A percentile compares a stretch with the other conserved stretches of the same genome.
These are phyloP conservation scores for Drosophila ananassae DNA, from an alignment of 1,140 invertebrate species.

Conservation along the genomic window DNA sequence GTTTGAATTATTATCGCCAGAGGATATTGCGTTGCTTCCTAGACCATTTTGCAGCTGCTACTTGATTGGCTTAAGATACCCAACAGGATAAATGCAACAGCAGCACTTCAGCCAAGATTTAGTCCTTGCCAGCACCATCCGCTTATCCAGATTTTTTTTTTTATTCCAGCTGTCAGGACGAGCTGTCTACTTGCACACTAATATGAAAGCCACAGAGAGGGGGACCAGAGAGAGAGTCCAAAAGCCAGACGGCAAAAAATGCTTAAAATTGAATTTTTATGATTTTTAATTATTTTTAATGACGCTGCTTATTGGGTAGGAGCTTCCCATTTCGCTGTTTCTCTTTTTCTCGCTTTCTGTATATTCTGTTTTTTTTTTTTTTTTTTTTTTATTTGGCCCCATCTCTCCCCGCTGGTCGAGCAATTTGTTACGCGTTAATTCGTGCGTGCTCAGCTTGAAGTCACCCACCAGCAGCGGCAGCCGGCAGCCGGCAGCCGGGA, in stretches of 20 bases:
- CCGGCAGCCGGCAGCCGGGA: neutral
- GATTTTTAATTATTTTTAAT: conserved; percentile 84
- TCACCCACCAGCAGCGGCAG: conserved; percentile 17
- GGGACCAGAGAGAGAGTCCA: neutral
- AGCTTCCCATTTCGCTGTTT: conserved; percentile 14
- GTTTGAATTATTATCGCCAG: conserved; percentile 72
- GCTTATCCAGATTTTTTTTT: conserved; percentile 26
- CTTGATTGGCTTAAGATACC: conserved; percentile 61
- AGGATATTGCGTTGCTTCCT: conserved; percentile 73
- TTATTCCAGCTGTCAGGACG: conserved; percentile 61
- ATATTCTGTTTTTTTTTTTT: neutral
- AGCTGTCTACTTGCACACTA: conserved; percentile 49
- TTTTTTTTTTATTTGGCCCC: neutral
- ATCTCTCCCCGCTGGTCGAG: conserved; percentile 48
- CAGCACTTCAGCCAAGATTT: conserved; percentile 51
- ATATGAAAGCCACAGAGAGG: conserved; percentile 43
- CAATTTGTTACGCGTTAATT: conserved; percentile 82
- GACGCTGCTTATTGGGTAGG: conserved; percentile 74
- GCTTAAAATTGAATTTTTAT: conserved; percentile 83
- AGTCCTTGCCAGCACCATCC: conserved; percentile 15
- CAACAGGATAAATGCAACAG: conserved; percentile 53
- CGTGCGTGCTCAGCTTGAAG: conserved; percentile 77
- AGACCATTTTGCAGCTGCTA: conserved; percentile 23
- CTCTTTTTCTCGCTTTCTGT: neutral
- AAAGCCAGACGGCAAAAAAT: conserved; percentile 48